Evolutionary conservation across 2,888 invertebrate genomes (phyloP).

Genomic region (Orthosia gothica): DNA sequence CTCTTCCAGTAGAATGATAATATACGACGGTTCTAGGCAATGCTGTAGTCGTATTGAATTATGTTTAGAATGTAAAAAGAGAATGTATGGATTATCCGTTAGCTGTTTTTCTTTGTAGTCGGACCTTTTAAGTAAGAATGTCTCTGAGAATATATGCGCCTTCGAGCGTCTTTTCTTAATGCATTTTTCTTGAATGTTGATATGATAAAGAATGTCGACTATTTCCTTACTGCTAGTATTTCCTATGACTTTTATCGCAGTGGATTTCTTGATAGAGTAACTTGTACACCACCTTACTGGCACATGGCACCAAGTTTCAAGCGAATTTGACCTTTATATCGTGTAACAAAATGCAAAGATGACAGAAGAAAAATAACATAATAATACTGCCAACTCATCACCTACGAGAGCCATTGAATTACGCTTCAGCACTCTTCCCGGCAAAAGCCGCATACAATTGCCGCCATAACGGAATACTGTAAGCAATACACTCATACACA

Average conservation of each 20-base stretch:
- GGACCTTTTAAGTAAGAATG: conserved; percentile 5
- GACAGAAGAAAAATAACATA: neutral
- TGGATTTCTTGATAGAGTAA: neutral
- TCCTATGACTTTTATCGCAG: neutral
- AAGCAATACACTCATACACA: conserved; percentile 63
- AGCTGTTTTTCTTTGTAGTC: conserved; percentile 3
- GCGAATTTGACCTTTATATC: neutral
- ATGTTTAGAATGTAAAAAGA: conserved; percentile 32
- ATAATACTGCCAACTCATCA: conserved; percentile 25
- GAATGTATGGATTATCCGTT: neutral
- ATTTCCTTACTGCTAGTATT: neutral
- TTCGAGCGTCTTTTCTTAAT: neutral
- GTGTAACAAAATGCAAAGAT: neutral
- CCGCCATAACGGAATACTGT: conserved; percentile 47
- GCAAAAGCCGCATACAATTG: conserved; percentile 40
- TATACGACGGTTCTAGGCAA: conserved; percentile 23
- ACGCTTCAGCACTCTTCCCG: conserved; percentile 1
- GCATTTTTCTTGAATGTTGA: conserved; percentile 2
- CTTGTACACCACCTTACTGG: neutral
- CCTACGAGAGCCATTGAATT: neutral
- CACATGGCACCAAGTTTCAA: too few species aligned
- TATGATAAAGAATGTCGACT: neutral
- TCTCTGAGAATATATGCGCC: neutral
- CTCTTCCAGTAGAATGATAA: conserved; percentile 27
- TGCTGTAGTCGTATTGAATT: conserved; percentile 18